Percentiles rank a stretch among this genome's conserved stretches.
Conservation (phyloP, 2,113 vertebrate genomes). For the Uria aalge region DNA sequence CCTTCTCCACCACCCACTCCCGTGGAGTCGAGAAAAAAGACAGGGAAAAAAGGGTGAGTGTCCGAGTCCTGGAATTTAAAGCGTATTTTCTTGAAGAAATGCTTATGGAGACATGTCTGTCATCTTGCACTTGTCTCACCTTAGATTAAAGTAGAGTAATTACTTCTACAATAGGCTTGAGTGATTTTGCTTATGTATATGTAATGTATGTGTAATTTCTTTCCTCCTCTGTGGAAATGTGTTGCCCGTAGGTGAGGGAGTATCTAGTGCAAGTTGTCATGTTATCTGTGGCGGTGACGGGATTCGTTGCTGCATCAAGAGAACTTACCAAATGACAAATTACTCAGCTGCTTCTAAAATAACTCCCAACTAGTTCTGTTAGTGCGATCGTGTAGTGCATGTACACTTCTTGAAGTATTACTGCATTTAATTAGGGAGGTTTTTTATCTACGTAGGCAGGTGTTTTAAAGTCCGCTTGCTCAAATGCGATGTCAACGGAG, state of each 20-base stretch:
- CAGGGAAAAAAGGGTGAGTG: slow-evolving; percentile 92
- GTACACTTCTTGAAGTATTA: background rate
- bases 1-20: slow-evolving; percentile 91
- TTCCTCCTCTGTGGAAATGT: no score
- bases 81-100: background rate
- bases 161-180: background rate
- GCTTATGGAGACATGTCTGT: background rate
- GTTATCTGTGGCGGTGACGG: background rate
- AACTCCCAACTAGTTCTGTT: background rate
- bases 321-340: background rate
- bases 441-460: background rate
- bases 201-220: background rate
- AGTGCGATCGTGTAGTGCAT: accelerated
- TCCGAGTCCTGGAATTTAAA: background rate
- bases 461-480: background rate
- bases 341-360: background rate
- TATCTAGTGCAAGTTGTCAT: background rate
- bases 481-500: background rate
- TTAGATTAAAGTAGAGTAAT: background rate
- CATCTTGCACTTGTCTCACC: no score
- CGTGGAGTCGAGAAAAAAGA: slow-evolving; percentile 90
- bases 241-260: background rate
- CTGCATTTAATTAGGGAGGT: background rate
- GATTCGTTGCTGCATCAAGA: background rate
- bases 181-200: background rate